phyloP scores from a whole-genome alignment of 2,113 vertebrate genomes.

The Chunga burmeisteri region DNA sequence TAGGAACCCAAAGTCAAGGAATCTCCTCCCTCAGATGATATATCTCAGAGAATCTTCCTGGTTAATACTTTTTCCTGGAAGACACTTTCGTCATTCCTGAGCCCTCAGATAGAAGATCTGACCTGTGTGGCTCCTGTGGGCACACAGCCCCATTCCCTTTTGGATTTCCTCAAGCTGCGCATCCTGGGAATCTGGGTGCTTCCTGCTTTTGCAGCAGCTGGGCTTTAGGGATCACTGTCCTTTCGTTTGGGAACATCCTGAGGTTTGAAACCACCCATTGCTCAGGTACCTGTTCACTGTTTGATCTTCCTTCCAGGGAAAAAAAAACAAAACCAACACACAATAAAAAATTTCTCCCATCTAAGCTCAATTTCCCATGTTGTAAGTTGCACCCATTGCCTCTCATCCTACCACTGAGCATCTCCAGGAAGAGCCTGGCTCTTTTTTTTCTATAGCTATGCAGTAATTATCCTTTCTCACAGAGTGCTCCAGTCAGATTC shows the following conservation, averaged over 20 bases:
- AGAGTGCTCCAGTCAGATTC: neutral
- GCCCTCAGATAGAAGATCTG: neutral
- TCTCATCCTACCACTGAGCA: neutral
- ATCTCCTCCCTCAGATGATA: neutral
- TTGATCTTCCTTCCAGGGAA: neutral
- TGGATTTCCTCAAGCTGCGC: neutral
- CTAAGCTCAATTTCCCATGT: neutral
- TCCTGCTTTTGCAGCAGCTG: neutral
- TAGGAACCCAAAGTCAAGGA: neutral
- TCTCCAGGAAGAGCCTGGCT: neutral
- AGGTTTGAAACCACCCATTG: neutral
- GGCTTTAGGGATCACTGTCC: neutral
- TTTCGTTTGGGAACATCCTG: neutral
- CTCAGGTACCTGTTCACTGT: neutral
- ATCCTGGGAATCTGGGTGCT: neutral
- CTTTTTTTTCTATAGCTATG: neutral
- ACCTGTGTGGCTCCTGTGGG: neutral
- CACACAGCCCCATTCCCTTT: neutral
- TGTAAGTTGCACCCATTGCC: neutral
- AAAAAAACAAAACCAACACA: neutral
- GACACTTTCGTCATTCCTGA: neutral
- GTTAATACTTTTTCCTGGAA: neutral
- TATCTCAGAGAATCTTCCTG: neutral
- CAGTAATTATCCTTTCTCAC: neutral
- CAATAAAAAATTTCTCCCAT: neutral